Conservation (phyloP, 2,888 invertebrate species). For the Endomychus coccineus region DNA sequence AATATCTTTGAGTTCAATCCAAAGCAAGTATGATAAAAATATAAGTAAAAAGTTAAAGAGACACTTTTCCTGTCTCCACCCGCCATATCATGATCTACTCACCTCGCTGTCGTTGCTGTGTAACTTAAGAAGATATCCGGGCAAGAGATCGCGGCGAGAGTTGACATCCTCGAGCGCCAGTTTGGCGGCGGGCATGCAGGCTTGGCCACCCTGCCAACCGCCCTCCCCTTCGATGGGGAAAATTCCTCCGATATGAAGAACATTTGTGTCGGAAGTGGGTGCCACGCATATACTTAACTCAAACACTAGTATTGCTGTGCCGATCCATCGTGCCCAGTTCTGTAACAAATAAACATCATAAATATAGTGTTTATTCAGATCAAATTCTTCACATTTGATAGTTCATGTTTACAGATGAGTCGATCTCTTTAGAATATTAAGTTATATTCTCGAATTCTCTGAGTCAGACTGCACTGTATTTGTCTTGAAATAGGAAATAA, state of each 20-base stretch:
- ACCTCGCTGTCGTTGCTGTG: constrained; percentile 97
- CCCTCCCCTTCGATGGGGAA: constrained; percentile 95
- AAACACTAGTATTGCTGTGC: constrained; percentile 37
- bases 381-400: too few relatives aligned
- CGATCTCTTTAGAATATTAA: too few relatives aligned
- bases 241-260: constrained; percentile 93
- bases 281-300: constrained; percentile 9
- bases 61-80: too few relatives aligned
- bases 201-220: constrained; percentile 98
- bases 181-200: constrained; percentile 95
- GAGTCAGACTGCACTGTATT: too few relatives aligned
- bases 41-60: too few relatives aligned
- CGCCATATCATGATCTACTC: too few relatives aligned
- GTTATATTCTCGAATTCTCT: too few relatives aligned
- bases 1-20: too few relatives aligned
- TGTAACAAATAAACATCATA: constrained; percentile 27
- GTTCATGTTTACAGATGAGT: too few relatives aligned
- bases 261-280: constrained; percentile 44
- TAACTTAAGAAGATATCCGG: constrained; percentile 83
- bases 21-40: too few relatives aligned
- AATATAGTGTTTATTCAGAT: constrained; percentile 1
- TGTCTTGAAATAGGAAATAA: too few relatives aligned
- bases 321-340: constrained; percentile 42
- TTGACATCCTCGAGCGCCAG: constrained; percentile 97
- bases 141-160: constrained; percentile 75